A percentile compares a stretch with the other conserved stretches of the same genome.
Conservation (phyloP, 2,113 vertebrate species). For the Psettodes erumei region DNA sequence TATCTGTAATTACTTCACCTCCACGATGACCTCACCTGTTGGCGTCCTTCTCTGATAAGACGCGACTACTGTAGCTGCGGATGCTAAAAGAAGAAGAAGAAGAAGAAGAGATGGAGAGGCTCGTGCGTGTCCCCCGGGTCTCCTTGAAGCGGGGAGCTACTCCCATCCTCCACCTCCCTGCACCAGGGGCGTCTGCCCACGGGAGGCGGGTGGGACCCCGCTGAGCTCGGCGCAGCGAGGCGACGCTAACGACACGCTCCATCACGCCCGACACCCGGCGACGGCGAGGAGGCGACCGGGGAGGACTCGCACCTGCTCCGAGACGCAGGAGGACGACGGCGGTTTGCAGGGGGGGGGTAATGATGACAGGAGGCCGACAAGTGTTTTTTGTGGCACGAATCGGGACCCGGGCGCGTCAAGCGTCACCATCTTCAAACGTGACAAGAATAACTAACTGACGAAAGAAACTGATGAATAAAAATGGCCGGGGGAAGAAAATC, state of each 20-base stretch:
- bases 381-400: not conserved
- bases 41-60: constrained; percentile 65
- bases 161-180: constrained; percentile 14
- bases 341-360: no score
- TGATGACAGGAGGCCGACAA: not conserved
- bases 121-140: constrained; percentile 46
- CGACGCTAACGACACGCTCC: constrained; percentile 66
- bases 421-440: no score
- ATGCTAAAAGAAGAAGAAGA: not conserved
- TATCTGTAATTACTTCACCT: constrained; percentile 71
- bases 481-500: no score
- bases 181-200: constrained; percentile 35
- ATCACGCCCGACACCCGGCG: constrained; percentile 58
- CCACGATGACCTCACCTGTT: constrained; percentile 66
- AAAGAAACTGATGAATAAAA: no score
- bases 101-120: constrained; percentile 5
- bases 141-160: constrained; percentile 46
- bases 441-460: no score
- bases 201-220: constrained; percentile 36
- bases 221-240: constrained; percentile 36
- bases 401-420: not conserved
- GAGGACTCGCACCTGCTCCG: no score
- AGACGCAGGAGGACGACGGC: no score
- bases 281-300: no score
- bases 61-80: constrained; percentile 26